These are phyloP conservation scores for Zeus faber DNA, from an alignment of 2,113 vertebrate genomes.

Conservation along the genomic window DNA sequence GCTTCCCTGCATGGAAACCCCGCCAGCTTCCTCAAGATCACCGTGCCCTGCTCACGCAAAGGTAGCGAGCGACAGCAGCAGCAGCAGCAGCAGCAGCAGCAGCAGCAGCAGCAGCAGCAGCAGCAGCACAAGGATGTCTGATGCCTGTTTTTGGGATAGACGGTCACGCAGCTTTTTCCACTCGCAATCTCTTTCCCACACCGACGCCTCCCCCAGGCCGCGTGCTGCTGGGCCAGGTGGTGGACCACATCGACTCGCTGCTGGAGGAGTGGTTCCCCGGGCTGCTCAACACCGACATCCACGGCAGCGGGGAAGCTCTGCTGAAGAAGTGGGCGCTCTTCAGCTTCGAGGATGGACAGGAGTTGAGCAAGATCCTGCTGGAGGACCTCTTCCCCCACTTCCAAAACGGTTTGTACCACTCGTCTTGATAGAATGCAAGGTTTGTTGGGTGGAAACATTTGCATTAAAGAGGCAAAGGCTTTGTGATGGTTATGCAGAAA, in stretches of 20 bases:
- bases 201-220: constrained; percentile 72
- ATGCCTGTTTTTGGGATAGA: too few species aligned
- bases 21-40: constrained; percentile 89
- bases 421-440: too few species aligned
- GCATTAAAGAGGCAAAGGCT: too few species aligned
- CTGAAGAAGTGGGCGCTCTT: constrained; percentile 94
- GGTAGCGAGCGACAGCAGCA: constrained; percentile 75
- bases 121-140: too few species aligned
- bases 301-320: constrained; percentile 88
- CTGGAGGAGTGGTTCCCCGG: constrained; percentile 98
- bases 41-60: constrained; percentile 91
- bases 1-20: constrained; percentile 72
- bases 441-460: too few species aligned
- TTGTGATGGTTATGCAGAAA: too few species aligned
- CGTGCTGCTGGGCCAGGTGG: constrained; percentile 90
- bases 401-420: constrained; percentile 75
- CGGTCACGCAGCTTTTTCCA: too few species aligned
- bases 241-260: constrained; percentile 95
- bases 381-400: constrained; percentile 86
- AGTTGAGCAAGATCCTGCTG: constrained; percentile 84
- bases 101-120: too few species aligned
- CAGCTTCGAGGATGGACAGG: constrained; percentile 87
- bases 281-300: constrained; percentile 88
- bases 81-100: too few species aligned
- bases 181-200: too few species aligned